These are phyloP conservation scores for Ophioderma brevispina DNA, from an alignment of 35 echinoderm and acorn worm species.

Conservation along the genomic window DNA sequence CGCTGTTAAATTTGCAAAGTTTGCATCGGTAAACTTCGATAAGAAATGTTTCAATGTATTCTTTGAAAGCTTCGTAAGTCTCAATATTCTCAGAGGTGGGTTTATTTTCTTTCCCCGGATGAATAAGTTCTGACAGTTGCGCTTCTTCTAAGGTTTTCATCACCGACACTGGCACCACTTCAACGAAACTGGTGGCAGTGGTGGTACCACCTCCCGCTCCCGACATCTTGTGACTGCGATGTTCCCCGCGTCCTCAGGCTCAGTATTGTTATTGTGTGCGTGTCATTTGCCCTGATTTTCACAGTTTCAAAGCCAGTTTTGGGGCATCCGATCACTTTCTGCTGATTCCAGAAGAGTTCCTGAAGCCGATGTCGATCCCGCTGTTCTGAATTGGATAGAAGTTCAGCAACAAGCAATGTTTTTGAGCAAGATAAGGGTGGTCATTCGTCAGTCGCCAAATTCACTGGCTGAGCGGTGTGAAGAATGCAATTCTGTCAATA, in stretches of 20 bases:
- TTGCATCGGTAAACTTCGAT: conserved; percentile 76
- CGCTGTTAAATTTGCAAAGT: conserved; percentile 57
- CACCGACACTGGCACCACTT: too few species aligned
- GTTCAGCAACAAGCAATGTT: neutral
- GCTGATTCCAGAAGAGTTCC: too few species aligned
- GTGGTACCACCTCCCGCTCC: too few species aligned
- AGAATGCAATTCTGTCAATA: neutral
- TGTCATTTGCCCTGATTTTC: too few species aligned
- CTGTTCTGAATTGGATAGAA: neutral
- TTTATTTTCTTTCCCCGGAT: neutral
- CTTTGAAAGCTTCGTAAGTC: conserved; percentile 15
- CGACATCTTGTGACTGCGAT: too few species aligned
- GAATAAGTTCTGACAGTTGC: neutral
- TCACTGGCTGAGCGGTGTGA: conserved; percentile 41
- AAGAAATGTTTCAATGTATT: conserved; percentile 58
- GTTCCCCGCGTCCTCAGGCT: too few species aligned
- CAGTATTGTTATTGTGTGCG: too few species aligned
- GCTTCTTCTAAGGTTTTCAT: too few species aligned
- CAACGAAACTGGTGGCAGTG: too few species aligned
- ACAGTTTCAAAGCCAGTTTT: too few species aligned
- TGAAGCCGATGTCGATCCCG: neutral
- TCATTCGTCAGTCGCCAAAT: neutral
- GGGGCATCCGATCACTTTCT: too few species aligned
- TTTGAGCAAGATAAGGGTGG: conserved; percentile 46
- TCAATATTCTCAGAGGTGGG: neutral